Evolutionary conservation across 2,113 vertebrate genomes (phyloP).

Genomic region (Thamnophis sirtalis): DNA sequence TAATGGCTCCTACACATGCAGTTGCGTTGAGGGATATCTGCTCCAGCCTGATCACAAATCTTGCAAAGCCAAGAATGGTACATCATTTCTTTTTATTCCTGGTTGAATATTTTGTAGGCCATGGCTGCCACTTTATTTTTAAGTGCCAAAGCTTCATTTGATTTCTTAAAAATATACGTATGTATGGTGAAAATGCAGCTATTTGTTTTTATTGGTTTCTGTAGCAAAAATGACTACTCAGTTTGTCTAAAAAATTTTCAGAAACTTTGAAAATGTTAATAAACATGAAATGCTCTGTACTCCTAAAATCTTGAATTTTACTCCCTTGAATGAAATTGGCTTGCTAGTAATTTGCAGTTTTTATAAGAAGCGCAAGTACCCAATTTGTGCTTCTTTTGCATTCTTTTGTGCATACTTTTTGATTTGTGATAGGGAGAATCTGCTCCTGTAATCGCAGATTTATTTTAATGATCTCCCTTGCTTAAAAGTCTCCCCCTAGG

Average conservation of each 20-base stretch:
- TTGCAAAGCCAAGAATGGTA: constrained; percentile 97
- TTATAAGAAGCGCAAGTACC: neutral
- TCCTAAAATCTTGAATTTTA: neutral
- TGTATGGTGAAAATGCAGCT: neutral
- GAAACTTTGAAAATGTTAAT: neutral
- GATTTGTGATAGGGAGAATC: neutral
- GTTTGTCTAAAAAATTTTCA: neutral
- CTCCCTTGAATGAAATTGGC: neutral
- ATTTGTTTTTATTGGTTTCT: neutral
- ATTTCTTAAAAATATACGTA: neutral
- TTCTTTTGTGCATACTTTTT: neutral
- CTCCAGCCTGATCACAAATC: constrained; percentile 93
- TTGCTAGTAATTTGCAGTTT: neutral
- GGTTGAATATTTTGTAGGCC: neutral
- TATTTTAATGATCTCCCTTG: neutral
- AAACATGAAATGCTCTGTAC: neutral
- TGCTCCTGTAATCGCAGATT: neutral
- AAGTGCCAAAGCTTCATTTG: neutral
- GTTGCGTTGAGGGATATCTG: constrained; percentile 93
- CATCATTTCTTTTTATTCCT: neutral
- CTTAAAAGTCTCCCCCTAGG: neutral
- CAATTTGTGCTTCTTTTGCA: neutral
- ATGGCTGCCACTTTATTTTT: neutral
- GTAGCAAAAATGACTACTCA: neutral
- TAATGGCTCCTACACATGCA: constrained; percentile 85